phyloP scores from a whole-genome alignment of 35 echinoderm and acorn worm species.

The Lytechinus variegatus region DNA sequence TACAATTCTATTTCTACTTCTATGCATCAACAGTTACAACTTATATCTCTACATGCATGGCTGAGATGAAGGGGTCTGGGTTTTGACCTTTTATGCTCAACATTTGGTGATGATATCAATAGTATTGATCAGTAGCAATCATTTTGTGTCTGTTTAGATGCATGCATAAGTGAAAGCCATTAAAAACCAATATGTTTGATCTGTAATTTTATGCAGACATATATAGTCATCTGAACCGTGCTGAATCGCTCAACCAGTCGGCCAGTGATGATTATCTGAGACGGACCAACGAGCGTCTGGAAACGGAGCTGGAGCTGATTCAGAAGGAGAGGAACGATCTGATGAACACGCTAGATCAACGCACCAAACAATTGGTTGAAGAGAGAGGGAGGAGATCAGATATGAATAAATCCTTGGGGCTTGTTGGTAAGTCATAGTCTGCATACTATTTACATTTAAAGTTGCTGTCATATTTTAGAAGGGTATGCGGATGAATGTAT shows the following conservation, averaged over 20 bases:
- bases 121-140: no score
- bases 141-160: no score
- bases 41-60: no score
- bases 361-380: slow-evolving; percentile 54
- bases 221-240: slow-evolving; percentile 62
- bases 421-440: neutral
- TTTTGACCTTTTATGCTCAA: no score
- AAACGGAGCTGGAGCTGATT: slow-evolving; percentile 78
- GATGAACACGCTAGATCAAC: slow-evolving; percentile 75
- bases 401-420: slow-evolving; percentile 29
- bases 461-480: no score
- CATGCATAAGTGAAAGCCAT: no score
- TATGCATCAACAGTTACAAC: no score
- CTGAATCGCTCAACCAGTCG: slow-evolving; percentile 26
- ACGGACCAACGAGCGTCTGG: slow-evolving; percentile 73
- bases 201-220: neutral
- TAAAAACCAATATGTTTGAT: neutral
- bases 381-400: slow-evolving; percentile 44
- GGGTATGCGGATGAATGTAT: neutral
- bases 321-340: slow-evolving; percentile 81
- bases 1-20: no score
- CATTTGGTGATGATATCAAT: no score
- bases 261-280: slow-evolving; percentile 67
- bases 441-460: no score
- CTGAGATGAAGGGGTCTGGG: no score